A percentile compares a stretch with the other conserved stretches of the same genome.
Evolutionary conservation across 2,113 vertebrate species (phyloP).

Genomic region (Sander vitreus): DNA sequence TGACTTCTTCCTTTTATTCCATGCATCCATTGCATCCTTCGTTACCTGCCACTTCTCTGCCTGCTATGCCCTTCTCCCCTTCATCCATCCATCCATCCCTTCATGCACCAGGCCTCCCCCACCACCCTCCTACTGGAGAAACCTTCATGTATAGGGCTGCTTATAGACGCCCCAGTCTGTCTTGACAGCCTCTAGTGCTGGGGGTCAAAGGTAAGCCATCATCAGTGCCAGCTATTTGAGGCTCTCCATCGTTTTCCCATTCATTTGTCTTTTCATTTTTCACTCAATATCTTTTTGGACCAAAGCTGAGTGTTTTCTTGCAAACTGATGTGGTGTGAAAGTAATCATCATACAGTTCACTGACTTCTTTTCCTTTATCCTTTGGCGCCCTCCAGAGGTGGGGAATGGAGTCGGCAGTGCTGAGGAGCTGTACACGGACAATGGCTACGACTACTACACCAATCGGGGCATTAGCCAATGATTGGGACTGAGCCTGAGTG

Average conservation of each 20-base stretch:
- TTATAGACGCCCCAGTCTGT: constrained; percentile 57
- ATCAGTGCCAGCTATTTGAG: not conserved
- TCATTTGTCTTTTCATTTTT: not conserved
- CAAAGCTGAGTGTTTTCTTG: not conserved
- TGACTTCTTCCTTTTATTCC: constrained; percentile 58
- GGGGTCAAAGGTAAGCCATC: constrained; percentile 71
- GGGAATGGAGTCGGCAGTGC: constrained; percentile 87
- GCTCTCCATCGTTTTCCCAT: not conserved
- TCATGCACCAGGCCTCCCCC: constrained; percentile 41
- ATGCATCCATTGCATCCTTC: constrained; percentile 57
- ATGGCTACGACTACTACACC: constrained; percentile 87
- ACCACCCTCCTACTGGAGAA: constrained; percentile 43
- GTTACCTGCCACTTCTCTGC: constrained; percentile 56
- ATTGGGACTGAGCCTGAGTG: constrained; percentile 30
- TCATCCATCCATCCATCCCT: constrained; percentile 53
- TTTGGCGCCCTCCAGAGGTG: constrained; percentile 87
- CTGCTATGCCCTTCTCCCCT: constrained; percentile 32
- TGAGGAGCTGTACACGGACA: constrained; percentile 90
- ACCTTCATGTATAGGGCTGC: constrained; percentile 49
- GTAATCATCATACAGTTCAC: not conserved
- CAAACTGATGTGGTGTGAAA: not conserved
- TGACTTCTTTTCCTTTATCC: constrained; percentile 10
- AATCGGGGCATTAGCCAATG: constrained; percentile 82
- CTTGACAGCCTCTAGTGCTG: constrained; percentile 54
- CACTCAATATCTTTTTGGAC: not conserved